A percentile compares a stretch with the other conserved stretches of the same genome.
phyloP scores from a whole-genome alignment of 2,113 vertebrate species.

The Labeo catla region DNA sequence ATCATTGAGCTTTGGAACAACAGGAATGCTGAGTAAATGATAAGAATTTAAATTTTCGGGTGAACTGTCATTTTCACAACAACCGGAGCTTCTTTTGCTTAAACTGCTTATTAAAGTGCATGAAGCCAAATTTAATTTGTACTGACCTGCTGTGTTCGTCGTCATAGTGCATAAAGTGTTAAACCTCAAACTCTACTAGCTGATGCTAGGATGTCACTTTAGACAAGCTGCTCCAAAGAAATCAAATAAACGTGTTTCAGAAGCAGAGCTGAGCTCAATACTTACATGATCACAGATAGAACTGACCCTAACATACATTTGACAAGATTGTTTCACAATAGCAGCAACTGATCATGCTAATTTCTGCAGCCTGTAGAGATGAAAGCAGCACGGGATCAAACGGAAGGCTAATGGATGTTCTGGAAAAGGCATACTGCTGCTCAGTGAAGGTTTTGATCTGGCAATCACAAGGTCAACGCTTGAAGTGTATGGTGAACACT shows the following conservation, averaged over 20 bases:
- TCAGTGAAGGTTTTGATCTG: neutral
- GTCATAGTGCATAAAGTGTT: neutral
- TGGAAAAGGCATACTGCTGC: neutral
- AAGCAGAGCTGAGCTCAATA: neutral
- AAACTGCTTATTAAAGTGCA: neutral
- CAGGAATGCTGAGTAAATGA: neutral
- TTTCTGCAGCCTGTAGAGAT: conserved; percentile 18
- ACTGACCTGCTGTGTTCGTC: neutral
- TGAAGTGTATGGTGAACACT: neutral
- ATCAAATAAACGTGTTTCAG: neutral
- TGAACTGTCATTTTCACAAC: neutral
- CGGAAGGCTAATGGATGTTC: neutral
- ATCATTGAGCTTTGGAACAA: neutral
- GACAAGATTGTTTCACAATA: conserved; percentile 4
- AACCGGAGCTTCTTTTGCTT: neutral
- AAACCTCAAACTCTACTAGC: neutral
- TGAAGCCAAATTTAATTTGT: conserved; percentile 13
- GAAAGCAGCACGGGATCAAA: conserved; percentile 23
- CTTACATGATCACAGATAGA: neutral
- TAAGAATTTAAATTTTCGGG: neutral
- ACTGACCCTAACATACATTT: neutral
- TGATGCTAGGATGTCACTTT: neutral
- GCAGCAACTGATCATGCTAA: neutral
- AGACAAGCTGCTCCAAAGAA: neutral
- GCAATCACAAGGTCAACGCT: conserved; percentile 5